These are phyloP conservation scores for Phyto melanocephala DNA, from an alignment of 2,888 invertebrate genomes.

Conservation along the genomic window DNA sequence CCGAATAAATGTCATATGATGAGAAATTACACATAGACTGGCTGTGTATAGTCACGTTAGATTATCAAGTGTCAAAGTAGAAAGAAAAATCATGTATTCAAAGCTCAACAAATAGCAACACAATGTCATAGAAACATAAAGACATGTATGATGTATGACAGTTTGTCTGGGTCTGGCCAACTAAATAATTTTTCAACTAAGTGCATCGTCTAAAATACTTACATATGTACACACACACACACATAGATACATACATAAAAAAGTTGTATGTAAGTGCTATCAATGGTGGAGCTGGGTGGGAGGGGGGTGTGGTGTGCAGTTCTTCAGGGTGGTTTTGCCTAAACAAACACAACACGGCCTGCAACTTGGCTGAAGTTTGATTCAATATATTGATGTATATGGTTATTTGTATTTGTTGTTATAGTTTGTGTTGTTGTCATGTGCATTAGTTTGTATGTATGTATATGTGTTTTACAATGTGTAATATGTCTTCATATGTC, in stretches of 20 bases:
- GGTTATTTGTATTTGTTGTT: neutral
- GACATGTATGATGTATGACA: neutral
- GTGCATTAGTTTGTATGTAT: neutral
- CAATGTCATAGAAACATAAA: neutral
- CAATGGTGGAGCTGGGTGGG: neutral
- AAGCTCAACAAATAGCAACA: neutral
- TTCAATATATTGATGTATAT: neutral
- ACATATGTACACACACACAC: neutral
- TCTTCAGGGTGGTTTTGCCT: neutral
- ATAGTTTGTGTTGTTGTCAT: neutral
- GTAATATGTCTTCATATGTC: conserved; percentile 55
- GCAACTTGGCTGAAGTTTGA: neutral
- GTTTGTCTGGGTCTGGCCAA: neutral
- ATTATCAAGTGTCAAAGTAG: conserved; percentile 44
- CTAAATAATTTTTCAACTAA: neutral
- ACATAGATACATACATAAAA: neutral
- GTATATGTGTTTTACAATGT: neutral
- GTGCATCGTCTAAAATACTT: conserved; percentile 1
- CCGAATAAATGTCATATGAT: conserved; percentile 23
- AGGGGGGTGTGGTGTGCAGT: neutral
- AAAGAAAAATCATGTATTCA: neutral
- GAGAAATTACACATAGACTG: too few relatives aligned
- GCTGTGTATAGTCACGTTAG: conserved; percentile 14
- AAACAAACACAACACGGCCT: neutral
- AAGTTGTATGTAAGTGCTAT: neutral